These are phyloP conservation scores for Mormyrops attenuatus DNA, from an alignment of 2,797 vertebrate species.

Conservation along the genomic window DNA sequence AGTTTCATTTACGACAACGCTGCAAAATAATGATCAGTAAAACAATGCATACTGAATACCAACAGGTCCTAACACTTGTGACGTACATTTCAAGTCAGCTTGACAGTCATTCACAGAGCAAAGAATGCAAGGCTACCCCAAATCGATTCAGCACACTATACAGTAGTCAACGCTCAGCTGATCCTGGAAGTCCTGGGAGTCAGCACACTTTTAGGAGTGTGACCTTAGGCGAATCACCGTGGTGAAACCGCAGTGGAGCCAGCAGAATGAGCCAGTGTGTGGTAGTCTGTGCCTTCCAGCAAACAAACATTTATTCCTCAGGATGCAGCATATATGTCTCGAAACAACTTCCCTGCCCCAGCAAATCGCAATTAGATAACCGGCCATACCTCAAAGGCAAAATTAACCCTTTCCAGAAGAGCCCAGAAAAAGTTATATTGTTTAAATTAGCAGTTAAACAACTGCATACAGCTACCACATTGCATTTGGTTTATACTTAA, in stretches of 20 bases:
- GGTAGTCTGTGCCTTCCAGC: slow-evolving; percentile 1
- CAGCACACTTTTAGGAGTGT: background rate
- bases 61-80: background rate
- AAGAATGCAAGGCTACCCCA: background rate
- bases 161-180: background rate
- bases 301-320: background rate
- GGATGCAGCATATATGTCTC: background rate
- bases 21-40: background rate
- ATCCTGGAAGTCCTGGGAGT: background rate
- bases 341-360: slow-evolving; percentile 22
- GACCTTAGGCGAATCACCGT: background rate
- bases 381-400: slow-evolving; percentile 9
- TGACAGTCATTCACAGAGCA: background rate
- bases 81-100: background rate
- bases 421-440: background rate
- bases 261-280: background rate
- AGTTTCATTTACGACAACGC: background rate
- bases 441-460: slow-evolving; percentile 9
- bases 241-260: slow-evolving; percentile 11
- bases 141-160: background rate
- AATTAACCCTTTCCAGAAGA: background rate
- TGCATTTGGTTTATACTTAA: background rate
- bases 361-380: background rate
- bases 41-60: background rate
- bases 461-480: background rate